Base-by-base conservation (phyloP, 2,888 invertebrate genomes). In the Thecocarcelia acutangulata region DNA sequence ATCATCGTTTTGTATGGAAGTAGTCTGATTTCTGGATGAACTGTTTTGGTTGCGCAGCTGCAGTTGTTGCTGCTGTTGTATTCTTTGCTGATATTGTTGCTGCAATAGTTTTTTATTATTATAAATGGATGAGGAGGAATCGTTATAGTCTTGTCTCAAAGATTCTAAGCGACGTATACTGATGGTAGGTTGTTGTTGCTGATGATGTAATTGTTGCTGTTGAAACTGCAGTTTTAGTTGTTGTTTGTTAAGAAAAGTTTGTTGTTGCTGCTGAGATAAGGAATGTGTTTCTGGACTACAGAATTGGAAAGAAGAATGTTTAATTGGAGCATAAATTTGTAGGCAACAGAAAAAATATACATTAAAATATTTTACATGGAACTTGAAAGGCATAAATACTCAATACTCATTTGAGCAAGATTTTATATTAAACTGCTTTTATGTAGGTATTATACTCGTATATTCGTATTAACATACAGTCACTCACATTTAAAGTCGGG, bases 81-180 rank as follows among this genome's bases (percentile, higher is more conserved):
- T 12, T n/a, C 24, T 21, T 4, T 54, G 19, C 33, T 80, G 48
- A 19, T 63, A 52, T 33, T 63, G 33, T 28, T 46, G 48, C 21
- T 72, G 40, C 64, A 58, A 54, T 33, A 33, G 33, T 33, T 33
- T 33, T 48, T 73, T 58, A 48, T 76, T 68, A 44, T 72, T 46
- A 21, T 70, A 66, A 13, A 40, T 66, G 28, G 63, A 24, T 61
- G 74, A 64, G 33, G 68, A 12, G 42, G 59, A 50, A 42, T 72
- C 28, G 15, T 50, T 44, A 48, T 19, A 58, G 9, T 63, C 33
- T 12, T 64, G 48, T 8, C 50, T 74, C 52, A 69, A 68, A 33
- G 79, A 56, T 56, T 70, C 75, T 58, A 66, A 68, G 28, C 66
- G 64, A 15, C 72, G 76, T 72, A 54, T 80, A 19, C 72, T 73